Base-by-base conservation (phyloP, 2,888 invertebrate species). In the Conistra vaccinii region DNA sequence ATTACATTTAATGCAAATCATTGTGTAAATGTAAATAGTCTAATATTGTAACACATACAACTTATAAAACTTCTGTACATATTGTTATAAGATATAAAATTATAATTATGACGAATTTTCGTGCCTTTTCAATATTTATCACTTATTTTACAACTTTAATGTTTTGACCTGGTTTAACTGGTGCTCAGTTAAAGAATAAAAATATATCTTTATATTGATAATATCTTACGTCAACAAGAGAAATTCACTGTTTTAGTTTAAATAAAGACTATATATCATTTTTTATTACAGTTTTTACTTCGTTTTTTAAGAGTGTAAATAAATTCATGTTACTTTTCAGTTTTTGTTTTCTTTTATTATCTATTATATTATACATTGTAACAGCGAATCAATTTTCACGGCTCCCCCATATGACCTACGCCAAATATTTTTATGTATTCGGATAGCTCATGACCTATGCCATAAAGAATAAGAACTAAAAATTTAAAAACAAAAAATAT, bases 1-100 rank as follows among this genome's bases (percentile, higher is more conserved):
- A 75, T 67, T 79, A 69, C 60, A 73, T 72, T 75, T 69, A 61
- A 42, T 67, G 53, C 63, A 78, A 73, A 71, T 78, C 29, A 69
- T 57, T 71, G 69, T 76, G 73, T 69, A 75, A 73, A 77, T 87
- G 78, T 86, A 84, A 74, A 87, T 88, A 84, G 67, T 75, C 55
- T 74, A 42, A 73, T 62, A 39, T 45, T 72, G 62, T 74, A 62
- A 62, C 72, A 69, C 57, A 74, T 72, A 69, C 42, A 78, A 65
- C 73, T 57, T 83, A 79, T 78, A 79, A 97, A 87, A 66, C 61
- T 98, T 84, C 98, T 88, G 85, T 87, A 86, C 73, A 89, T 89
- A 89, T 84, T 86, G 74, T 79, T 80, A 69, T 86, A 86, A 83
- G 83, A 74, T 68, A 57, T 76, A 71, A 85, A 71, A 81, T 85